Percentiles rank a stretch among this genome's conserved stretches.
phyloP scores from a whole-genome alignment of 2,113 vertebrate species.

The Grammomys surdaster region DNA sequence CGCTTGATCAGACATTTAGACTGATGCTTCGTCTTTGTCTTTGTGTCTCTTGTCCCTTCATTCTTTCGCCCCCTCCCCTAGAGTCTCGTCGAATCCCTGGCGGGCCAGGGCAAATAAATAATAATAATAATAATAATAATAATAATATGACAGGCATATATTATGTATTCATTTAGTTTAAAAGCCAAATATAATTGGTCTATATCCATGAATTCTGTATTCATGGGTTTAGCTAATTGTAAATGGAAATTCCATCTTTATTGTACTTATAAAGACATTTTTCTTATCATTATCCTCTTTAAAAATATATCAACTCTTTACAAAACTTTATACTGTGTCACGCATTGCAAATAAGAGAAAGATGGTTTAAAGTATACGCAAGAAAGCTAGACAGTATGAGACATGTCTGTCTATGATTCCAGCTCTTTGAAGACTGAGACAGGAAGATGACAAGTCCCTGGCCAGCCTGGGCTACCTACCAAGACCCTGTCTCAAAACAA shows the following conservation, averaged over 20 bases:
- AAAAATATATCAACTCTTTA: neutral
- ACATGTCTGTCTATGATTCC: neutral
- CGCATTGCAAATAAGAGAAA: neutral
- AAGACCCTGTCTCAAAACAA: neutral
- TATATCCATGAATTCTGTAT: neutral
- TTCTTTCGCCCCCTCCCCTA: too few species aligned
- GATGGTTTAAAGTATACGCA: neutral
- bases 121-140: neutral
- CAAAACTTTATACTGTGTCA: neutral
- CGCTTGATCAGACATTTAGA: too few species aligned
- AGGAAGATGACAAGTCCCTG: neutral
- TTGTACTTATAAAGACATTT: neutral
- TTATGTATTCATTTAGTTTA: neutral
- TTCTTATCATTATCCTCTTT: neutral
- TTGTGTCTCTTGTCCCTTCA: too few species aligned
- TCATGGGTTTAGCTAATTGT: neutral
- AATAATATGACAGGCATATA: neutral
- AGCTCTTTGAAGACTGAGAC: neutral
- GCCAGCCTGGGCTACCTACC: neutral
- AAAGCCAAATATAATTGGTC: neutral
- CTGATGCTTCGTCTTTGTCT: too few species aligned
- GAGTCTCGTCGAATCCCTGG: too few species aligned
- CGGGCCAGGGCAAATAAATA: too few species aligned
- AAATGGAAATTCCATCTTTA: neutral
- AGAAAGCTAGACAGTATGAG: neutral